Evolutionary conservation across 2,888 invertebrate species (phyloP).

Genomic region (Clanis bilineata): DNA sequence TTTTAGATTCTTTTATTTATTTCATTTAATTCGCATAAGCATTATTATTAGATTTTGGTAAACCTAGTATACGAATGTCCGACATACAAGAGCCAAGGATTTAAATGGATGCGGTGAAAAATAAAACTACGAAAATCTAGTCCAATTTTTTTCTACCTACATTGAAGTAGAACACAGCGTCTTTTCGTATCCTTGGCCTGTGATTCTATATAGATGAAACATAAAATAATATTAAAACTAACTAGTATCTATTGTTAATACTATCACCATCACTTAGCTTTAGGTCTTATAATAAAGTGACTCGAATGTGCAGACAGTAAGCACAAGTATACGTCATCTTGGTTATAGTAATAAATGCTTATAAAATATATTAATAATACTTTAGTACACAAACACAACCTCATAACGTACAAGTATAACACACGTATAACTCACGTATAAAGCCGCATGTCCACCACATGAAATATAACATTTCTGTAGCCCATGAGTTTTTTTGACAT

Average conservation of each 20-base stretch:
- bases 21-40: too few relatives aligned
- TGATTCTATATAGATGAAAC: too few relatives aligned
- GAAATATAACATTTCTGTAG: too few relatives aligned
- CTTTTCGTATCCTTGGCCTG: too few relatives aligned
- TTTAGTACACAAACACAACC: slow-evolving; percentile 16
- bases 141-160: too few relatives aligned
- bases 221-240: not conserved
- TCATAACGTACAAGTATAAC: slow-evolving; percentile 7
- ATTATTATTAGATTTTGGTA: slow-evolving; percentile 3
- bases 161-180: too few relatives aligned
- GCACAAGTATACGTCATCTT: not conserved
- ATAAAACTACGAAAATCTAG: too few relatives aligned
- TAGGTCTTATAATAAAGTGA: slow-evolving; percentile 3
- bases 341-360: slow-evolving; percentile 15
- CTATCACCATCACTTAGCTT: not conserved
- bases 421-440: slow-evolving; percentile 13
- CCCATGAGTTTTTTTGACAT: too few relatives aligned
- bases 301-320: not conserved
- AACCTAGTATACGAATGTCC: slow-evolving; percentile 10
- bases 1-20: too few relatives aligned
- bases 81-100: too few relatives aligned
- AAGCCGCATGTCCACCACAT: too few relatives aligned
- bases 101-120: too few relatives aligned
- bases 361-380: slow-evolving; percentile 15
- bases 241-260: not conserved